These are phyloP conservation scores for Heliconius sara DNA, from an alignment of 2,888 invertebrate genomes.

Conservation along the genomic window DNA sequence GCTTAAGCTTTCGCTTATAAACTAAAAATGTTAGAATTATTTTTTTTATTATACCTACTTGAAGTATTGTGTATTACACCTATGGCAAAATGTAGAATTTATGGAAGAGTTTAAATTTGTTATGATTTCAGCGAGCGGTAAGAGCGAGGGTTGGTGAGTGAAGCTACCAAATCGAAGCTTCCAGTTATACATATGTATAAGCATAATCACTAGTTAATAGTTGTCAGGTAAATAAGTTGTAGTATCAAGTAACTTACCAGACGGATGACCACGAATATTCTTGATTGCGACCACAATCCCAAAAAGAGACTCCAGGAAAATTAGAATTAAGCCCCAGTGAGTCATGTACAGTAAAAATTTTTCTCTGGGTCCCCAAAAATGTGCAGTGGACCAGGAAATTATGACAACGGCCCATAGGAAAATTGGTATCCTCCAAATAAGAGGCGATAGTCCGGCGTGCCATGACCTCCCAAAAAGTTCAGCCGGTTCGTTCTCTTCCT, in stretches of 20 bases:
- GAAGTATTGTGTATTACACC: no score
- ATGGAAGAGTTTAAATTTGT: no score
- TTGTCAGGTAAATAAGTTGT: background rate
- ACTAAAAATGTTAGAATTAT: no score
- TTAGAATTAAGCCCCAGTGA: conserved; percentile 80
- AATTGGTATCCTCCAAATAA: conserved; percentile 74
- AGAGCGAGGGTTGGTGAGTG: no score
- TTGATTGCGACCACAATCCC: conserved; percentile 68
- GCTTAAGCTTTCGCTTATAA: no score
- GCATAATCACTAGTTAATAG: background rate
- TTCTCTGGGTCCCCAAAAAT: conserved; percentile 72
- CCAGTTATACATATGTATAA: no score
- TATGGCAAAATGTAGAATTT: no score
- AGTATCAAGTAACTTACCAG: conserved; percentile 57
- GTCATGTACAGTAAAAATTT: conserved; percentile 83
- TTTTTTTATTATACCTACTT: no score
- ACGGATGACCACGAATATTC: conserved; percentile 54
- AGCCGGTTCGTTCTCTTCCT: conserved; percentile 60
- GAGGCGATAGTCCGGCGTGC: conserved; percentile 62
- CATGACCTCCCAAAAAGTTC: conserved; percentile 68
- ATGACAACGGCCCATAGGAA: conserved; percentile 67
- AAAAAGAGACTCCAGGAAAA: conserved; percentile 68
- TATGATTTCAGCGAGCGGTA: no score
- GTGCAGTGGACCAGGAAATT: conserved; percentile 63
- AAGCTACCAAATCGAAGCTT: no score